These are phyloP conservation scores for Zaprionus camerounensis DNA, from an alignment of 1,140 invertebrate genomes.

Conservation along the genomic window DNA sequence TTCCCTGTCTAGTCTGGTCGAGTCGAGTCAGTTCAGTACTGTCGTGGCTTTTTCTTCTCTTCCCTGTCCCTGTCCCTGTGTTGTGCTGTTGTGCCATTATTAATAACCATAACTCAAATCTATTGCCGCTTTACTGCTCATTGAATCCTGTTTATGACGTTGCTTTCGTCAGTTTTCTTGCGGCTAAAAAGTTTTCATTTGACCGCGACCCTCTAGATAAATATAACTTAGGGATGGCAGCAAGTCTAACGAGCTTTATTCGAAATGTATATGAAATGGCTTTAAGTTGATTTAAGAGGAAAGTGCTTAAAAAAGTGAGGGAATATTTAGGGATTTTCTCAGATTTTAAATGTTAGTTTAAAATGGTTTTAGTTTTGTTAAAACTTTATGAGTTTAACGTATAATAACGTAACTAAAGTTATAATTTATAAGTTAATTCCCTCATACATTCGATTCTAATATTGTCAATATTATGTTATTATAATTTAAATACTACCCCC, in stretches of 20 bases:
- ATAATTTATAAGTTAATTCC: too few relatives aligned
- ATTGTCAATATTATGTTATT: too few relatives aligned
- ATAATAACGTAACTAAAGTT: too few relatives aligned
- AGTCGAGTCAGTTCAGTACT: not conserved
- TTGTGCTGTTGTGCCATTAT: constrained; percentile 59
- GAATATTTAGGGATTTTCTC: not conserved
- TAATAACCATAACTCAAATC: constrained; percentile 82
- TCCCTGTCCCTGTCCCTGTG: not conserved
- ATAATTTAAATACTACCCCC: too few relatives aligned
- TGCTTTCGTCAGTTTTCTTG: constrained; percentile 56
- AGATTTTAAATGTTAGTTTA: not conserved
- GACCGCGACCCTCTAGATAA: constrained; percentile 34
- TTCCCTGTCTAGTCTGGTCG: constrained; percentile 46
- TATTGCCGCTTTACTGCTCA: constrained; percentile 81
- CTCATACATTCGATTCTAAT: too few relatives aligned
- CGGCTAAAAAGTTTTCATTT: constrained; percentile 64
- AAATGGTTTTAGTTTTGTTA: too few relatives aligned
- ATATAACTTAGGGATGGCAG: constrained; percentile 12
- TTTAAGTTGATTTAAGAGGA: constrained; percentile 4
- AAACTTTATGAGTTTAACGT: too few relatives aligned
- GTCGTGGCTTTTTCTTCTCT: not conserved
- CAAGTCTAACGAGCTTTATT: not conserved
- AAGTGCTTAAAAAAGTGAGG: not conserved
- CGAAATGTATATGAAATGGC: not conserved
- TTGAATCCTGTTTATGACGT: constrained; percentile 76